Evolutionary conservation across 2,797 vertebrate species (phyloP), one percentile per base, ranked within the genome.

Genomic region (Eleutherodactylus coqui): DNA sequence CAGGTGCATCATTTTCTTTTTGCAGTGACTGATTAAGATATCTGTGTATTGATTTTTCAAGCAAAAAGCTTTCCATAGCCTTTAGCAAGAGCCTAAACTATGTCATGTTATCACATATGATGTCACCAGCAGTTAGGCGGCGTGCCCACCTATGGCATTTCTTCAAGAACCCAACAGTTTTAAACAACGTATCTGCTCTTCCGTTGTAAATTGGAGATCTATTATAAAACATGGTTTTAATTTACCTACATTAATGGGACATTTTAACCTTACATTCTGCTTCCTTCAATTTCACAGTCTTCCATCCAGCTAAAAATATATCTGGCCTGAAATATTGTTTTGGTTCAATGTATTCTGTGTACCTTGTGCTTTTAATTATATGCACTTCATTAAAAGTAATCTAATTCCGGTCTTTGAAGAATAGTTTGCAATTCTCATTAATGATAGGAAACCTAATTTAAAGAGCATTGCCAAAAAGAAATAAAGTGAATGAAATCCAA

Each of bases 381-480:
- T n/a, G n/a, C n/a, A 19, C n/a, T 75, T 75, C 41, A 75, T 75
- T 75, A 47, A 75, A 49, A 27, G n/a, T 45, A 75, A 75, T 47
- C 27, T 45, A 27, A 75, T 47, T 47, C 13, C 7, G 45, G 72
- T 75, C 8, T 75, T 47, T 32, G 3, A 75, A 47, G 43, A 75
- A 47, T 75, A 73, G 4, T 73, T 45, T 27, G 72, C 67, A 38
- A 75, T 75, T 29, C 49, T 27, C 45, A 29, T 14, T 75, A 27
- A 75, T 47, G n/a, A 49, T 29, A 47, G 43, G 27, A 75, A 75
- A 75, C 72, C 43, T 27, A 1, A 73, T 47, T 73, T 27, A 36
- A 34, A 67, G 32, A 36, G 17, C 60, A 67, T 36, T 67, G 36
- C 64, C 32, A 38, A 67, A 36, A 36, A 9, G 38, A 67, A 36